Evolutionary conservation across 2,113 vertebrate species (phyloP), one percentile per base, ranked within the genome.

Genomic region (Aegotheles bennettii): DNA sequence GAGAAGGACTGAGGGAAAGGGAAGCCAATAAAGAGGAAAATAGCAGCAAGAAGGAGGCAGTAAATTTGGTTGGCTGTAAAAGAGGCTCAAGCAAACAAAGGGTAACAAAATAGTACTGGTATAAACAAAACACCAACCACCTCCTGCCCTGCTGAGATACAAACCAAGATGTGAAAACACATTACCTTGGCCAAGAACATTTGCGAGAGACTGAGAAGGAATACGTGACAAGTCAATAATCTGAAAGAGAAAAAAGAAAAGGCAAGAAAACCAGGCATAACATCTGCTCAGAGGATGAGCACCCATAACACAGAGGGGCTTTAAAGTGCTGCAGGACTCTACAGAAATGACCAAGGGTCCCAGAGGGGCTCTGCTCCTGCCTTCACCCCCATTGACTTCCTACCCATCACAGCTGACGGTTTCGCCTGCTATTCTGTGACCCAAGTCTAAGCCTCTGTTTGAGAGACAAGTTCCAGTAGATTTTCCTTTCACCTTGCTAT

Each of bases 21-120:
- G 57, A 94, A 93, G 47, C 53, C 82, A 97, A 96, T 95, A 87
- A 89, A 93, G 38, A 91, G 14, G 84, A 82, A 95, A 95, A 95
- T 54, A 95, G 78, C 89, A 95, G 47, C 63, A 61, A 91, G 87
- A 35, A 94, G 67, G 59, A 63, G 75, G 70, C 59, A 83, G 78
- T 96, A 93, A 93, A 95, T 93, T 83, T 77, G 20, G 28, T 43
- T 83, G 61, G 47, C 47, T 93, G 59, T 83, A 93, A 94, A 95
- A 94, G n/a, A 79, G 24, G 36, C 35, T 76, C 78, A 80, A 59
- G 42, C 17, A 76, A 65, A 81, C 60, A 80, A 57, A 51, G 16
- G 16, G 54, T 88, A 94, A 74, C 63, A 92, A 92, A 94, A 84
- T 19, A 94, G 25, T 36, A 57, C 33, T 31, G 33, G 17, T 85